phyloP scores from a whole-genome alignment of 2,888 invertebrate species.

The Macaria liturata region DNA sequence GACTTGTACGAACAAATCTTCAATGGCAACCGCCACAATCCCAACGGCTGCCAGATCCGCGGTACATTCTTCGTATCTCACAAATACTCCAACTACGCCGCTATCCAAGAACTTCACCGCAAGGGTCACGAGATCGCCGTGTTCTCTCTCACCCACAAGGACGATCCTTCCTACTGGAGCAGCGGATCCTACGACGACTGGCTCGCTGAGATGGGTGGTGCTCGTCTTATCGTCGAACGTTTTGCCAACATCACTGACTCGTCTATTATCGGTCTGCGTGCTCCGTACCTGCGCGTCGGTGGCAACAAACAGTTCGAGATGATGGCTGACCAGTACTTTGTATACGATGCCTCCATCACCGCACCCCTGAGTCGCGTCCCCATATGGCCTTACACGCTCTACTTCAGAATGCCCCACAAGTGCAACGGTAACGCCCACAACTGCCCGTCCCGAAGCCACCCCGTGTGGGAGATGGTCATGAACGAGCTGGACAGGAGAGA shows the following conservation, averaged over 20 bases:
- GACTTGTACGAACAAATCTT: constrained; percentile 96
- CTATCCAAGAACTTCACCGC: constrained; percentile 93
- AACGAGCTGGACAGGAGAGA: constrained; percentile 96
- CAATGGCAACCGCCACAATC: constrained; percentile 92
- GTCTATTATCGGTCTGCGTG: constrained; percentile 93
- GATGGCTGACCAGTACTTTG: constrained; percentile 98
- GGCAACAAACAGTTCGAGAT: constrained; percentile 98
- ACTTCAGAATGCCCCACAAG: constrained; percentile 98
- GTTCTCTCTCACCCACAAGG: constrained; percentile 96
- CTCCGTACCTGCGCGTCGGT: constrained; percentile 94
- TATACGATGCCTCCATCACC: constrained; percentile 97
- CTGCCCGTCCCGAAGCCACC: constrained; percentile 95
- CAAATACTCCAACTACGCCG: constrained; percentile 96
- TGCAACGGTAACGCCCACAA: constrained; percentile 97
- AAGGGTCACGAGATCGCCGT: constrained; percentile 96
- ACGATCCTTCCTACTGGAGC: constrained; percentile 95
- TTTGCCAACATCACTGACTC: constrained; percentile 97
- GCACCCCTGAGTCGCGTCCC: constrained; percentile 94
- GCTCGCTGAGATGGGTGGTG: constrained; percentile 97
- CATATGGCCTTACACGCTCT: constrained; percentile 98
- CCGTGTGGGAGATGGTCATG: constrained; percentile 98
- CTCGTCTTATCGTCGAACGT: constrained; percentile 92
- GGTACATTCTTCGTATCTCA: constrained; percentile 96
- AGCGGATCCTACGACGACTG: constrained; percentile 95
- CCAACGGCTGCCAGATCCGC: constrained; percentile 94